These are phyloP conservation scores for Habrosyne pyritoides DNA, from an alignment of 2,888 invertebrate genomes.

Conservation along the genomic window DNA sequence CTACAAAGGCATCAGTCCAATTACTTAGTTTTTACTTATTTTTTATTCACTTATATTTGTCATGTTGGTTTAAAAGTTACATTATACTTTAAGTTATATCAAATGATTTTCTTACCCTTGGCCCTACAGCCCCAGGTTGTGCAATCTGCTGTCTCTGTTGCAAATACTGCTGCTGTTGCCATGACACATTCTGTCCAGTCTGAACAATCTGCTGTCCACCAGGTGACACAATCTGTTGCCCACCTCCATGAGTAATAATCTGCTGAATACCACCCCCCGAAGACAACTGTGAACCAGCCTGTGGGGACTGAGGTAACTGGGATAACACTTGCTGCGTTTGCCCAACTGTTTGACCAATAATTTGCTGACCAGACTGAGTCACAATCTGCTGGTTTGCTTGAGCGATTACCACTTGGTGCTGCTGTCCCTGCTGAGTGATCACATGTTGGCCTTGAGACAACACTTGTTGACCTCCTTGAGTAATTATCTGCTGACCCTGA, in stretches of 20 bases:
- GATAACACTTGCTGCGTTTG: conserved; percentile 72
- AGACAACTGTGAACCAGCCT: conserved; percentile 58
- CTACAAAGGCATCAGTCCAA: too few species aligned
- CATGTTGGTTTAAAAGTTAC: too few species aligned
- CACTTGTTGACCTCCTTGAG: conserved; percentile 72
- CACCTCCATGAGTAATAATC: conserved; percentile 77
- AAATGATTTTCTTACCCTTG: conserved; percentile 60
- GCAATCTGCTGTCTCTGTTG: conserved; percentile 79
- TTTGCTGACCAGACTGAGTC: conserved; percentile 74
- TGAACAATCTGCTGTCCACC: conserved; percentile 75
- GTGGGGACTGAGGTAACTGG: conserved; percentile 73
- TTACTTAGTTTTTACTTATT: too few species aligned
- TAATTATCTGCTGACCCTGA: conserved; percentile 73
- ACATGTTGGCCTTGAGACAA: conserved; percentile 78
- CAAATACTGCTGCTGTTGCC: conserved; percentile 80
- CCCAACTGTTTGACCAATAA: conserved; percentile 70
- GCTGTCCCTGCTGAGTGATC: conserved; percentile 75
- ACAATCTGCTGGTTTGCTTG: conserved; percentile 79
- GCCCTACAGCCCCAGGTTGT: conserved; percentile 78
- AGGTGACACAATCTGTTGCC: conserved; percentile 76
- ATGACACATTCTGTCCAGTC: conserved; percentile 74
- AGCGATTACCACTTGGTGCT: conserved; percentile 77
- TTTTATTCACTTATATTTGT: too few species aligned
- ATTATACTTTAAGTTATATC: conserved; percentile 15
- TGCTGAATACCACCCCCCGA: conserved; percentile 75